Evolutionary conservation across 2,888 invertebrate species (phyloP).

Genomic region (Drosophila mettleri): DNA sequence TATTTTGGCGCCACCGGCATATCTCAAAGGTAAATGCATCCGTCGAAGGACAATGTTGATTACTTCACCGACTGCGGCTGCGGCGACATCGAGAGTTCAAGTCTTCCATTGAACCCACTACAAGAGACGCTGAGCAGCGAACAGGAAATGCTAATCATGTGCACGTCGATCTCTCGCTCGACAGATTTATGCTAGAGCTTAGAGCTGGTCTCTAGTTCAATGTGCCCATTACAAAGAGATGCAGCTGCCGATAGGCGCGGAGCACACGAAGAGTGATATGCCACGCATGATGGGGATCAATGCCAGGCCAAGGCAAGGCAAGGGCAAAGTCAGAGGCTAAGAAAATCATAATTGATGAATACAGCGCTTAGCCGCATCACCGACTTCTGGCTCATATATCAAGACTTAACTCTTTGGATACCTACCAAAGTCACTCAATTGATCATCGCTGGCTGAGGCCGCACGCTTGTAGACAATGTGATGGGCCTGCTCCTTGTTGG

Average conservation of each 20-base stretch:
- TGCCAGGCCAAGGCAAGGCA: conserved; percentile 31
- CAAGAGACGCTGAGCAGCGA: conserved; percentile 20
- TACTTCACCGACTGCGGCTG: conserved; percentile 13
- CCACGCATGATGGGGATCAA: conserved; percentile 23
- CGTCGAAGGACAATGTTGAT: conserved; percentile 53
- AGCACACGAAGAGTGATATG: conserved; percentile 20
- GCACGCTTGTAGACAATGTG: conserved; percentile 92
- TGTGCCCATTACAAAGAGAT: conserved; percentile 66
- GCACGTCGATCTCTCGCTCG: conserved; percentile 66
- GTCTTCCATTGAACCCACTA: conserved; percentile 57
- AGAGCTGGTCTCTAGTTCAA: conserved; percentile 71
- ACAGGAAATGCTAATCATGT: conserved; percentile 73
- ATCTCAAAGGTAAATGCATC: conserved; percentile 69
- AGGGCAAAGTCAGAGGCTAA: neutral
- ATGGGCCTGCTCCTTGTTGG: conserved; percentile 85
- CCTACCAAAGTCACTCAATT: conserved; percentile 93
- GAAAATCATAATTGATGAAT: conserved; percentile 19
- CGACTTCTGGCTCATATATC: neutral
- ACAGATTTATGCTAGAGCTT: conserved; percentile 60
- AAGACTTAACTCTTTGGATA: conserved; percentile 19
- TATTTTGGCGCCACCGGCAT: conserved; percentile 71
- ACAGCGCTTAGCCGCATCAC: neutral
- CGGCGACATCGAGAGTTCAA: conserved; percentile 53
- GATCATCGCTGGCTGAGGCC: conserved; percentile 85
- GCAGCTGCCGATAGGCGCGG: conserved; percentile 31